Evolutionary conservation across 2,888 invertebrate species (phyloP), one percentile per base, ranked within the genome.

Genomic region (Stenodema calcarata): DNA sequence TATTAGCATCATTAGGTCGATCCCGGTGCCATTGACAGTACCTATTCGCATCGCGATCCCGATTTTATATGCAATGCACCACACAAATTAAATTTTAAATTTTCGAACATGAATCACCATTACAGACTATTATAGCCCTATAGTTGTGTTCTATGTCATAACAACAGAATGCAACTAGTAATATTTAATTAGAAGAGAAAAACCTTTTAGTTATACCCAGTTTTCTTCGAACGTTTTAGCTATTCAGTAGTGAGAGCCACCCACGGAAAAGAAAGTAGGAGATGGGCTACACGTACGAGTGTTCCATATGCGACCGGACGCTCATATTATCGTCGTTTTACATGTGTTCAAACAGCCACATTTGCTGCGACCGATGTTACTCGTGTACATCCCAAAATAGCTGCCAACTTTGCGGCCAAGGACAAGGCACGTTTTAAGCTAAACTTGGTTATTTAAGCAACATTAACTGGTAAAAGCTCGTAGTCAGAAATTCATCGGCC

Each of bases 281-380:
- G 16, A 78, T 78, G 78, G 78, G 14, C 6, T 44, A 78, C 47
- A 47, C 78, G 14, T 78, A 78, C 27, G 78, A 78, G 44, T 78
- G 78, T 27, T 78, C 78, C 3, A 2, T 78, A 7, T 78, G 78
- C 47, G 78, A 78, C 9, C 41, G 47, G 47, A 44, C 78, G 16
- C 78, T 27, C 3, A n/a, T 78, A 14, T 78, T 44, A 18, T 78
- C 78, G 12, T 78, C 78, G 12, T 78, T 78, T 23, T 78, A 44
- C 44, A 18, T 78, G 35, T 78, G 78, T 23, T 78, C 44, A 42
- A 78, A 78, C 44, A 44, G 78, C 41, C 78, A 78, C 78, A 47
- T 78, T 23, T 78, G 78, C 78, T 78, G 78, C 27, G 44, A 27
- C 23, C 27, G 47, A 44, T 78, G 78, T 23, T 47, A 47, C 23